Evolutionary conservation across 1,140 invertebrate genomes (phyloP).

Genomic region (Ceratitis capitata): DNA sequence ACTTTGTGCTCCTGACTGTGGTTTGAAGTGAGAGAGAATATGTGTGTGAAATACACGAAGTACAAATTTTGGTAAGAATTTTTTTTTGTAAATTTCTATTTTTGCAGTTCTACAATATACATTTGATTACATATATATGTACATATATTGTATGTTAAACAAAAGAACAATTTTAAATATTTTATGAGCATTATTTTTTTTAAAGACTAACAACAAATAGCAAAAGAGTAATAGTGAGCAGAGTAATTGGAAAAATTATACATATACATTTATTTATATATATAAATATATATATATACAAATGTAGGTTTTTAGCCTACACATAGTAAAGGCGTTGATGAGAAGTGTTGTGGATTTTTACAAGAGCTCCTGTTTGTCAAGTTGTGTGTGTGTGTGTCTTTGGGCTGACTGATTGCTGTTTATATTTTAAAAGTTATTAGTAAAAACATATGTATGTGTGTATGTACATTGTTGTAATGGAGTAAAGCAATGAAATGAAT

Average conservation of each 20-base stretch:
- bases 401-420: neutral
- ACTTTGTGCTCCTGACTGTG: conserved; percentile 87
- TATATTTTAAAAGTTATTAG: neutral
- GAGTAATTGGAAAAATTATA: neutral
- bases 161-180: conserved; percentile 34
- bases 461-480: too few relatives aligned
- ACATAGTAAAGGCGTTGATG: neutral
- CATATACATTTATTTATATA: neutral
- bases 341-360: neutral
- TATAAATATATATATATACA: neutral
- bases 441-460: neutral
- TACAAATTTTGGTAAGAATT: conserved; percentile 45
- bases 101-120: conserved; percentile 27
- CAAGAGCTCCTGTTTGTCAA: neutral
- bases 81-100: conserved; percentile 39
- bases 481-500: too few relatives aligned
- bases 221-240: neutral
- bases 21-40: conserved; percentile 49
- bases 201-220: neutral
- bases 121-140: too few relatives aligned
- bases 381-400: neutral
- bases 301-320: neutral
- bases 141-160: conserved; percentile 39
- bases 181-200: neutral
- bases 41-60: conserved; percentile 39